Base-by-base conservation (phyloP, 2,797 vertebrate genomes). In the Micropoecilia bifurca region DNA sequence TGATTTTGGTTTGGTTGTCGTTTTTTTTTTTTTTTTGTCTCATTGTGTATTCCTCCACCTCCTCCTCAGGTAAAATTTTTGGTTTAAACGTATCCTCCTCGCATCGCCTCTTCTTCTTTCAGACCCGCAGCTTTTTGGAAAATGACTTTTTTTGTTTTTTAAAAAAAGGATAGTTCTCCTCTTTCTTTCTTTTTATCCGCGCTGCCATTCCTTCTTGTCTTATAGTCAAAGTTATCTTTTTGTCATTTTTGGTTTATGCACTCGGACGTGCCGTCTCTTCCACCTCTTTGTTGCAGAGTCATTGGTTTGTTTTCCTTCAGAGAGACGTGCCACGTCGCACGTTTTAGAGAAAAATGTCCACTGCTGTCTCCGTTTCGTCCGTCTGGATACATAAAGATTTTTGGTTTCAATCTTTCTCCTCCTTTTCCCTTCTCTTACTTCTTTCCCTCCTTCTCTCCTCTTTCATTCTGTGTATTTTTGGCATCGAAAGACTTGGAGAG, bases 381-480 rank as follows among this genome's bases (percentile, higher is more conserved):
- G 87, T 91, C 93, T 92, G 89, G 92, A 92, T 93, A 94, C 90
- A 94, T 94, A 89, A 92, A 94, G 90, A 93, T 95, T 95, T 96
- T 96, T 95, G 95, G 95, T 96, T 96, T 96, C 76, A 78, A 91
- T 93, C 91, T 87, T 91, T 90, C 93, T 89, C 91, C 90, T 90
- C 74, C 77, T 88, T 87, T 85, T 80, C 82, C 59, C 57, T 92
- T 91, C 91, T 89, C 90, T 92, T 88, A 86, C 88, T 55, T 92
- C 93, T 84, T 88, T 85, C 81, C 85, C 90, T 94, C 94, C 87
- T 84, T 87, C 84, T 94, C 95, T 95, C 95, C 91, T 92, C 94
- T 94, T 96, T 95, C 95, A 94, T 95, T 95, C 94, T 94, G 93
- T 96, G 92, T 96, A 95, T 96, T 96, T 96, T 96, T 96, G 96